A percentile compares a stretch with the other conserved stretches of the same genome.
phyloP scores from a whole-genome alignment of 2,797 vertebrate genomes.

The Rousettus madagascariensis region DNA sequence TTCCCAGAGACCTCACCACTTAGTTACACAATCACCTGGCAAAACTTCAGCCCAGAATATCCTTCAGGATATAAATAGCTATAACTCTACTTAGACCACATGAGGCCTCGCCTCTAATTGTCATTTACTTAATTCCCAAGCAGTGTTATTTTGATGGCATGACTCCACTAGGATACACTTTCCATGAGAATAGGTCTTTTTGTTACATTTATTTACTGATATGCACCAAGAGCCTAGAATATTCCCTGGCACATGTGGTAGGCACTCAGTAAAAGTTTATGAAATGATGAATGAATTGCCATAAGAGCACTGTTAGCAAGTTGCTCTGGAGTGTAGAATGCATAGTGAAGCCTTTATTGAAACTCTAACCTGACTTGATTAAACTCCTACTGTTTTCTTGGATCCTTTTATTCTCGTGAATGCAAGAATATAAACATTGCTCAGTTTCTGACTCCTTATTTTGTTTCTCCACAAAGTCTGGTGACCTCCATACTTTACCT shows the following conservation, averaged over 20 bases:
- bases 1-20: not conserved
- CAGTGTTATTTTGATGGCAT: not conserved
- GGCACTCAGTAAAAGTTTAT: constrained; percentile 1
- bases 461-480: constrained; percentile 6
- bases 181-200: not conserved
- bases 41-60: not conserved
- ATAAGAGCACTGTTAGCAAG: not conserved
- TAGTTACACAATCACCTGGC: not conserved
- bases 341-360: not conserved
- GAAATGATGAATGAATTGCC: constrained; percentile 11
- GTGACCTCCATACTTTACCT: constrained; percentile 40
- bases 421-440: constrained; percentile 15
- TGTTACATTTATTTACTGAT: constrained; percentile 4
- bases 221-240: not conserved
- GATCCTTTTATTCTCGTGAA: constrained; percentile 37
- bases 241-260: not conserved
- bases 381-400: not conserved
- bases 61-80: not conserved
- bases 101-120: not conserved
- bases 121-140: constrained; percentile 33
- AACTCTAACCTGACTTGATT: not conserved
- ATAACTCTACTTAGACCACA: not conserved
- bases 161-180: not conserved
- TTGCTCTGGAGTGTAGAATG: not conserved
- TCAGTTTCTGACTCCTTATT: constrained; percentile 33